These are phyloP conservation scores for Nudaria mundana DNA, from an alignment of 2,888 invertebrate genomes.

Conservation along the genomic window DNA sequence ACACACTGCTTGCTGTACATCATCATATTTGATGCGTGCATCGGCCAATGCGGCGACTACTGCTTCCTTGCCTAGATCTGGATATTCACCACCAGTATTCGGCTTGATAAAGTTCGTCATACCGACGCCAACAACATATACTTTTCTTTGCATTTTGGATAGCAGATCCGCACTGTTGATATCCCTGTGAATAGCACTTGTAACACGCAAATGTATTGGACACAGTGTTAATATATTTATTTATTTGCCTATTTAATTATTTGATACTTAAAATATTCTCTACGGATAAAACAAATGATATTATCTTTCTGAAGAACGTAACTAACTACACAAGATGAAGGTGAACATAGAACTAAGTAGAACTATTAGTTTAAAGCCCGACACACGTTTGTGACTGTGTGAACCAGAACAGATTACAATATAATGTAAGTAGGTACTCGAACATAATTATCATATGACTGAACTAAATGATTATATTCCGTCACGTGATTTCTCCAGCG, in stretches of 20 bases:
- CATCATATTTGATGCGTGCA: conserved; percentile 87
- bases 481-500: too few relatives aligned
- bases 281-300: conserved; percentile 18
- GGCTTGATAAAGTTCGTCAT: conserved; percentile 99
- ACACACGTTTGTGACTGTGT: too few relatives aligned
- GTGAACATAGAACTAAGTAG: conserved; percentile 10
- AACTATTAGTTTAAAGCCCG: too few relatives aligned
- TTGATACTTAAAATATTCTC: conserved; percentile 19
- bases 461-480: too few relatives aligned
- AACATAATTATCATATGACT: too few relatives aligned
- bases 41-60: conserved; percentile 93
- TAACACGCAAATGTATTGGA: conserved; percentile 21
- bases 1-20: conserved; percentile 93
- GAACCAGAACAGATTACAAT: too few relatives aligned
- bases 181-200: conserved; percentile 27
- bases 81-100: conserved; percentile 94
- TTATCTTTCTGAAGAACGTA: conserved; percentile 2
- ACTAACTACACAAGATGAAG: conserved; percentile 14
- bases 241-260: conserved; percentile 1
- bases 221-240: conserved; percentile 9
- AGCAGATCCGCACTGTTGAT: conserved; percentile 45
- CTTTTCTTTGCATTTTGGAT: conserved; percentile 79
- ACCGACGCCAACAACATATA: conserved; percentile 96
- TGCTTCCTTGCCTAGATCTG: conserved; percentile 96
- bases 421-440: too few relatives aligned